Evolutionary conservation across 2,888 invertebrate genomes (phyloP).

Genomic region (Spicauda simplicius): DNA sequence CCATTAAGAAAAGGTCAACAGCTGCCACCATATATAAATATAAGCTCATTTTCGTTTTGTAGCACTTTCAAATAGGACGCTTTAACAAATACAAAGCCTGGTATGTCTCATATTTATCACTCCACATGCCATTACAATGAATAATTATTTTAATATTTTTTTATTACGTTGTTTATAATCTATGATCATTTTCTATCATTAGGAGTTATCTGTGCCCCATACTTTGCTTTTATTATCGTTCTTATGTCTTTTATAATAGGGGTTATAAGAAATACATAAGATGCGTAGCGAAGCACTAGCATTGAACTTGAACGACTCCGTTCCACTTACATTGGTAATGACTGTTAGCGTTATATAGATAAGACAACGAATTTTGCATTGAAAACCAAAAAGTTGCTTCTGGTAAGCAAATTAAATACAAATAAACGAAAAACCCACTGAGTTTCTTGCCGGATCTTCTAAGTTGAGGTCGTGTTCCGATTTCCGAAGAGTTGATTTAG

Average conservation of each 20-base stretch:
- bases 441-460: no score
- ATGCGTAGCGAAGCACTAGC: slow-evolving; percentile 34
- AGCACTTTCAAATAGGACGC: neutral
- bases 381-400: no score
- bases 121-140: slow-evolving; percentile 14
- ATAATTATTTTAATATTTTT: slow-evolving; percentile 11
- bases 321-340: slow-evolving; percentile 37
- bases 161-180: slow-evolving; percentile 21
- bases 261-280: slow-evolving; percentile 23
- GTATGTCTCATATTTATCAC: slow-evolving; percentile 14
- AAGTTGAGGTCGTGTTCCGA: no score
- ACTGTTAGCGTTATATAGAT: slow-evolving; percentile 19
- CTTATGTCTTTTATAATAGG: slow-evolving; percentile 19
- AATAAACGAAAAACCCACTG: no score
- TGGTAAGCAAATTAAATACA: no score
- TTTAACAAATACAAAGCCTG: neutral
- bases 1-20: no score
- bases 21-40: no score
- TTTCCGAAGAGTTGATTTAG: no score
- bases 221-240: slow-evolving; percentile 8
- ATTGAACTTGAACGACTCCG: slow-evolving; percentile 36
- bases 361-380: neutral
- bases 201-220: slow-evolving; percentile 18
- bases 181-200: slow-evolving; percentile 30
- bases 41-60: neutral